phyloP scores from a whole-genome alignment of 2,797 vertebrate species.

The Labroides dimidiatus region DNA sequence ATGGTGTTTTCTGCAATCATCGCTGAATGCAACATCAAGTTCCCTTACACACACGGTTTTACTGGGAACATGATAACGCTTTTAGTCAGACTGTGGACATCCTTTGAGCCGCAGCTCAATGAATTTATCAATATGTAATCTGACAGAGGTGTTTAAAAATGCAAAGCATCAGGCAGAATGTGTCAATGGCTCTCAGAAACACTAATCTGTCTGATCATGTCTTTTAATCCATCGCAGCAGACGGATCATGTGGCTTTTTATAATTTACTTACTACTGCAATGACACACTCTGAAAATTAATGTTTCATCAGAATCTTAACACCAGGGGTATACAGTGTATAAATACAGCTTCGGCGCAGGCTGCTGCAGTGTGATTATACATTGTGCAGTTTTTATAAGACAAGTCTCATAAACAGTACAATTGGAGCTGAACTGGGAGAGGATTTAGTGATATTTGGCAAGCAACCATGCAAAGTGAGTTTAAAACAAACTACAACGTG shows the following conservation, averaged over 20 bases:
- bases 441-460: slow-evolving; percentile 42
- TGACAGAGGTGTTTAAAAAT: slow-evolving; percentile 38
- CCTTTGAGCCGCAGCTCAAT: slow-evolving; percentile 32
- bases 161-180: slow-evolving; percentile 41
- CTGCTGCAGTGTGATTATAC: slow-evolving; percentile 38
- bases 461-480: slow-evolving; percentile 51
- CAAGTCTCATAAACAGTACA: slow-evolving; percentile 23
- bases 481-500: slow-evolving; percentile 20
- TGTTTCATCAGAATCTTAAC: slow-evolving; percentile 4
- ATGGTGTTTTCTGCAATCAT: slow-evolving; percentile 48
- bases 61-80: slow-evolving; percentile 57
- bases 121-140: slow-evolving; percentile 56
- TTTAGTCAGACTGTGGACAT: slow-evolving; percentile 47
- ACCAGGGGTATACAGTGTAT: background rate
- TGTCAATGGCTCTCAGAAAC: slow-evolving; percentile 39
- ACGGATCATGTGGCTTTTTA: slow-evolving; percentile 17
- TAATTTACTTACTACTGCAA: slow-evolving; percentile 32
- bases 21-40: slow-evolving; percentile 43
- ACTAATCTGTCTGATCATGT: slow-evolving; percentile 17
- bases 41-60: slow-evolving; percentile 21
- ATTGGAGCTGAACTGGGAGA: slow-evolving; percentile 24
- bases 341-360: slow-evolving; percentile 36
- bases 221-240: slow-evolving; percentile 16
- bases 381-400: slow-evolving; percentile 42
- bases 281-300: slow-evolving; percentile 27